Percentiles rank a stretch among this genome's conserved stretches.
Evolutionary conservation across 2,888 invertebrate species (phyloP).

Genomic region (Zaprionus bogoriensis): DNA sequence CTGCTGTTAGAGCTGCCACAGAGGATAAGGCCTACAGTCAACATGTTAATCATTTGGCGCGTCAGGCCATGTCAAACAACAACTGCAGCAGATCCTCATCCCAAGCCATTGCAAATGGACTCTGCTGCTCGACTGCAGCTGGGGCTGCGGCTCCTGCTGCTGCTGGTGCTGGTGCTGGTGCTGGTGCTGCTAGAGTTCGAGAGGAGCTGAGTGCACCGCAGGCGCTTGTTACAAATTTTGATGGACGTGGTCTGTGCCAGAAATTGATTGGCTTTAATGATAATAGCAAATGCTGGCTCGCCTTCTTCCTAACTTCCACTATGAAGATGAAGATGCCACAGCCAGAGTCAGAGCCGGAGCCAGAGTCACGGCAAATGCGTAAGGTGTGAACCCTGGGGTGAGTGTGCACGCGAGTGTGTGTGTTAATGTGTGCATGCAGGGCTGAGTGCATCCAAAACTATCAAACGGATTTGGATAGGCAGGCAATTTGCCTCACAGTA

Average conservation of each 20-base stretch:
- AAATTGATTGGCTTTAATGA: slow-evolving; percentile 77
- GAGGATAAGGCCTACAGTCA: slow-evolving; percentile 26
- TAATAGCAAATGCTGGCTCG: slow-evolving; percentile 50
- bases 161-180: not conserved
- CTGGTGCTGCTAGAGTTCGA: not conserved
- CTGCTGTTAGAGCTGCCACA: slow-evolving; percentile 17
- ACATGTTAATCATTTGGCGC: slow-evolving; percentile 73
- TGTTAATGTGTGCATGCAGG: slow-evolving; percentile 11
- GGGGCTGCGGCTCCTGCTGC: slow-evolving; percentile 1
- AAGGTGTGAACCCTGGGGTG: slow-evolving; percentile 21
- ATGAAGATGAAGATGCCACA: slow-evolving; percentile 36
- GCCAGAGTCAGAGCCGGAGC: too few species aligned
- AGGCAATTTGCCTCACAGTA: slow-evolving; percentile 64
- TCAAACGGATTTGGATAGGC: slow-evolving; percentile 61
- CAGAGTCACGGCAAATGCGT: slow-evolving; percentile 39
- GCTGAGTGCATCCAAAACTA: slow-evolving; percentile 56
- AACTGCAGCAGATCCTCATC: slow-evolving; percentile 10
- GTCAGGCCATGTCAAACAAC: slow-evolving; percentile 67
- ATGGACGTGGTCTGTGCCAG: slow-evolving; percentile 65
- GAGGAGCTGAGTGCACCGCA: slow-evolving; percentile 54
- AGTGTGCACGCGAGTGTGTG: not conserved
- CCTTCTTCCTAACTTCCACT: slow-evolving; percentile 14
- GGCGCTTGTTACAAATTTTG: slow-evolving; percentile 77
- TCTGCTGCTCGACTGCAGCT: not conserved
- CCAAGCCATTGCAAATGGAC: not conserved